Evolutionary conservation across 2,888 invertebrate species (phyloP), one percentile per base, ranked within the genome.

Genomic region (Agrypnus murinus): DNA sequence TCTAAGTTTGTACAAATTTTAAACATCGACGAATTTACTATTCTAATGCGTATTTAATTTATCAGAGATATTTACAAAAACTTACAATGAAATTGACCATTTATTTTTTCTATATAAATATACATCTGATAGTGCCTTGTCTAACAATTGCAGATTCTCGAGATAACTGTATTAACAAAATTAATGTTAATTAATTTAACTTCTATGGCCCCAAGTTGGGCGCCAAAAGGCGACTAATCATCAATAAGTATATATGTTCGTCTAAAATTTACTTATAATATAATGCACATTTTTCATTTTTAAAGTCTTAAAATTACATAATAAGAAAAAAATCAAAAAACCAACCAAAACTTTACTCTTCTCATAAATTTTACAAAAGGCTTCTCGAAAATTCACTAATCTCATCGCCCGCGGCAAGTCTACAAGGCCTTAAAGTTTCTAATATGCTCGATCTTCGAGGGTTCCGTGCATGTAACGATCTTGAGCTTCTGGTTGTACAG

Each of bases 401-500:
- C 53, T 53, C 53, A 34, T 53, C 53, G 8, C 53, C n/a, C 53
- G 53, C 12, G n/a, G 32, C 25, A 48, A 63, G 32, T 15, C 40
- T 48, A 62, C 46, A 45, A 34, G 38, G 50, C 50, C 46, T 17
- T 25, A 32, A 50, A 25, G 25, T 68, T 36, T 19, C 79, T 85
- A 87, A 80, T 87, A 87, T 63, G 84, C 84, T 77, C 87, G 82
- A 74, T 87, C 87, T 2, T 87, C 85, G 63, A 87, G 82, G 31
- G 85, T 84, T 71, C 88, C 87, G 75, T 89, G 89, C 85, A 89
- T 83, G 78, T 90, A 90, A 9, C 84, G 76, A 73, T 90, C 89
- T 73, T 89, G 89, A 1, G 91, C 85, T 71, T 89, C 89, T 1
- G 91, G 92, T 81, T 93, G 93, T 6, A 92, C 89, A 5, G 89